These are phyloP conservation scores for Euclidia mi DNA, from an alignment of 2,888 invertebrate species.

Conservation along the genomic window DNA sequence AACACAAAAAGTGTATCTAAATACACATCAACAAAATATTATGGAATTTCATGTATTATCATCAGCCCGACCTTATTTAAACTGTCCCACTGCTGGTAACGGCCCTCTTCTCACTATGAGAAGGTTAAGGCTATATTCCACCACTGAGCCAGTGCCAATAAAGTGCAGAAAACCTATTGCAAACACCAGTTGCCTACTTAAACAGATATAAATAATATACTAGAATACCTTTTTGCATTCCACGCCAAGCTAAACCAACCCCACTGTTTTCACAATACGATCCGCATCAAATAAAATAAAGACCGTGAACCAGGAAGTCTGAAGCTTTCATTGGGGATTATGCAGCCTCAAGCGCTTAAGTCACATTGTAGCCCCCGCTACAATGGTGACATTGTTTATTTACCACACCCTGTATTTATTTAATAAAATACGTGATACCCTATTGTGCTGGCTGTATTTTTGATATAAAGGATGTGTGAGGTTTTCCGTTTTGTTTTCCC, in stretches of 20 bases:
- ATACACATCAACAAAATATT: no score
- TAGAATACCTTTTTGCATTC: not conserved
- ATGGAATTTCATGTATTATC: no score
- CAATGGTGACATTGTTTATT: conserved; percentile 44
- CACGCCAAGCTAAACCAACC: conserved; percentile 28
- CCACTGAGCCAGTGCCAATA: no score
- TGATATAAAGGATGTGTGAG: not conserved
- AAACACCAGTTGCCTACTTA: no score
- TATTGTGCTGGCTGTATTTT: conserved; percentile 11
- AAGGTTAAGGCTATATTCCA: no score
- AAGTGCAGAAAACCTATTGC: no score
- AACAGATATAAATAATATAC: no score
- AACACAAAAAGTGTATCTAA: no score
- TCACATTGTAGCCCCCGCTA: conserved; percentile 41
- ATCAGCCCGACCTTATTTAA: no score
- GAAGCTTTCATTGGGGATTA: conserved; percentile 64
- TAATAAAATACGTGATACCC: conserved; percentile 30
- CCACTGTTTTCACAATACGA: conserved; percentile 34
- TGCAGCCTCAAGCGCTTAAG: conserved; percentile 60
- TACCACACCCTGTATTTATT: conserved; percentile 46
- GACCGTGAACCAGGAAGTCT: conserved; percentile 40
- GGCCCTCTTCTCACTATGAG: no score
- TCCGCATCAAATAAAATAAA: conserved; percentile 62
- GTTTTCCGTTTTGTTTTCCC: not conserved
- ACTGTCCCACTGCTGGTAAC: no score